Evolutionary conservation across 2,888 invertebrate genomes (phyloP).

Genomic region (Ormyrus rosae): DNA sequence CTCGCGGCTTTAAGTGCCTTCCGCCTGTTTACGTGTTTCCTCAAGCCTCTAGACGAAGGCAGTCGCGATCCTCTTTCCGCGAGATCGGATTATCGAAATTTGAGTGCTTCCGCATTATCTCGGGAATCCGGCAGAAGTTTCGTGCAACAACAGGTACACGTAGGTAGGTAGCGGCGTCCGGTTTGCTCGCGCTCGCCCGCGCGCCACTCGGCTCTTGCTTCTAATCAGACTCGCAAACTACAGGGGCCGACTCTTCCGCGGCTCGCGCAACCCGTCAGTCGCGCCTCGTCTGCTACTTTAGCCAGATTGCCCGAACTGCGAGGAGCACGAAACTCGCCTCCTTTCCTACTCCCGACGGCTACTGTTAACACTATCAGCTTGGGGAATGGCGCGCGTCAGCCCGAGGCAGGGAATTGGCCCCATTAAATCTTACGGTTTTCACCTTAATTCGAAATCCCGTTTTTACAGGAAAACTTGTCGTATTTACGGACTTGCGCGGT

Average conservation of each 20-base stretch:
- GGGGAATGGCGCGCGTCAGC: too few relatives aligned
- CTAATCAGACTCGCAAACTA: conserved; percentile 22
- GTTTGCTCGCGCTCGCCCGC: not conserved
- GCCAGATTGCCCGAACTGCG: too few relatives aligned
- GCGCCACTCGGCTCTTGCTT: conserved; percentile 14
- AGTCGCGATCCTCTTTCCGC: conserved; percentile 10
- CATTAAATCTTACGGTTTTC: too few relatives aligned
- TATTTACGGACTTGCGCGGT: too few relatives aligned
- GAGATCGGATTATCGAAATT: conserved; percentile 28
- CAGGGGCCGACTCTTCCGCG: not conserved
- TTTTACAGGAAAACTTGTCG: too few relatives aligned
- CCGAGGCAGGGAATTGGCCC: too few relatives aligned
- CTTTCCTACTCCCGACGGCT: too few relatives aligned
- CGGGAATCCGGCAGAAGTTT: conserved; percentile 10
- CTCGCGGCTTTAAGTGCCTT: conserved; percentile 10
- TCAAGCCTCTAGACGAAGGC: not conserved
- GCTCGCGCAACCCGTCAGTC: not conserved
- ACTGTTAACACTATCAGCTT: too few relatives aligned
- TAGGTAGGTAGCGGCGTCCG: not conserved
- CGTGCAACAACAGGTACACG: conserved; percentile 15
- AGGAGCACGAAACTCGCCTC: too few relatives aligned
- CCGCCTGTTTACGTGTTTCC: conserved; percentile 7
- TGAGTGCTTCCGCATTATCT: conserved; percentile 23
- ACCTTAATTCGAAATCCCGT: too few relatives aligned
- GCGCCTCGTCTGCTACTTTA: not conserved